Conservation (phyloP, 1,140 invertebrate species). For the Macrostomum lignano region DNA sequence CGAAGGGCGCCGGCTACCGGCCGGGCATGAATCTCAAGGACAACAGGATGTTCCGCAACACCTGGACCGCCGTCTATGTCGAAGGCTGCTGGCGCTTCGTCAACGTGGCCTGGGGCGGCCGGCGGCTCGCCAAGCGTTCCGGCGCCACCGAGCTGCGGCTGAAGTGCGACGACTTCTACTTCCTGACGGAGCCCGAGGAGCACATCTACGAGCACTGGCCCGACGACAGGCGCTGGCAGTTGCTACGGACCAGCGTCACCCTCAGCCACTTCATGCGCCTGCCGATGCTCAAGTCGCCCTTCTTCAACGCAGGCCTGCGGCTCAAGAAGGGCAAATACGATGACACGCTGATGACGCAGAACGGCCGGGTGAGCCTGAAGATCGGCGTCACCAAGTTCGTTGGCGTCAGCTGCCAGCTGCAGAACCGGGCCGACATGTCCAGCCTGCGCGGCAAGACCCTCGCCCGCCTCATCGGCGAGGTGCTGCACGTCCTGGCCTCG, state of each 20-base stretch:
- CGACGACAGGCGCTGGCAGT: constrained; percentile 31
- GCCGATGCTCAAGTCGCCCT: constrained; percentile 27
- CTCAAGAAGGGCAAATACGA: constrained; percentile 5
- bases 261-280: constrained; percentile 30
- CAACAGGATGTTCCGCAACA: constrained; percentile 31
- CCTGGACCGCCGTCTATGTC: constrained; percentile 27
- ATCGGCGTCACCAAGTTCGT: neutral
- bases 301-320: constrained; percentile 10
- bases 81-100: constrained; percentile 24
- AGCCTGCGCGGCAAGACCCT: neutral
- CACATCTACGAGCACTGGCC: constrained; percentile 33
- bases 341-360: constrained; percentile 1
- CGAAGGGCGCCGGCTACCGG: constrained; percentile 86
- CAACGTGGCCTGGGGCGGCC: constrained; percentile 31
- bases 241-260: constrained; percentile 28
- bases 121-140: constrained; percentile 15
- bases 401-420: neutral
- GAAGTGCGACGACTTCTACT: constrained; percentile 28
- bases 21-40: constrained; percentile 71
- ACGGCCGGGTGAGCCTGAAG: constrained; percentile 3
- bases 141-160: constrained; percentile 10
- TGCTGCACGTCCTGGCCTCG: neutral
- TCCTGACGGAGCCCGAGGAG: constrained; percentile 32
- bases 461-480: neutral
- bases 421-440: neutral